Percentiles rank a stretch among this genome's conserved stretches.
phyloP scores from a whole-genome alignment of 2,113 vertebrate species.

The Pseudonaja textilis region DNA sequence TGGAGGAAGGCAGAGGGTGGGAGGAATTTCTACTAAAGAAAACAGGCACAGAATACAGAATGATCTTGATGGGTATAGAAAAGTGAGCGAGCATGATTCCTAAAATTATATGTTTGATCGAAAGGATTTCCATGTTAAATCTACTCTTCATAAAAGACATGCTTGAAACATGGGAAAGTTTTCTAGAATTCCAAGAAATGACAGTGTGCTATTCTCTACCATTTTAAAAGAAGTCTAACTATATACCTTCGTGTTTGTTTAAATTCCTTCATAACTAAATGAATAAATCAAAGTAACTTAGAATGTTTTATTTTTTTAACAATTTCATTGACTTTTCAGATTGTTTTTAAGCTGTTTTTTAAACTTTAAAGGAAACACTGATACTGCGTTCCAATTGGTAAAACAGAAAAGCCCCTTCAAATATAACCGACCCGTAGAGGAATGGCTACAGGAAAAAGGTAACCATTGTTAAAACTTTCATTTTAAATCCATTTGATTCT shows the following conservation, averaged over 20 bases:
- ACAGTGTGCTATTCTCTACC: slow-evolving; percentile 59
- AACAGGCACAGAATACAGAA: background rate
- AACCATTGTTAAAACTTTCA: slow-evolving; percentile 86
- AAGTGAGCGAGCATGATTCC: background rate
- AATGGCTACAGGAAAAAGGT: slow-evolving; percentile 99
- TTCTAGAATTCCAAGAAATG: slow-evolving; percentile 58
- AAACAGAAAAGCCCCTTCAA: slow-evolving; percentile 99
- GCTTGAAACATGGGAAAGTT: slow-evolving; percentile 18
- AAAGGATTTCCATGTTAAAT: background rate
- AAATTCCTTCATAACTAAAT: slow-evolving; percentile 72
- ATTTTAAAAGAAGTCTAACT: slow-evolving; percentile 56
- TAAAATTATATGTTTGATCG: background rate
- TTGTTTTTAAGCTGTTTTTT: slow-evolving; percentile 96
- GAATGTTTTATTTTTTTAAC: slow-evolving; percentile 74
- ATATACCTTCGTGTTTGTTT: slow-evolving; percentile 56
- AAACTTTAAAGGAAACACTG: slow-evolving; percentile 99
- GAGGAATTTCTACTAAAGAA: background rate
- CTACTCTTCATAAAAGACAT: slow-evolving; percentile 27
- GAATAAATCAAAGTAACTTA: slow-evolving; percentile 54
- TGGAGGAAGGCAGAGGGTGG: background rate
- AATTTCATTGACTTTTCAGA: slow-evolving; percentile 82
- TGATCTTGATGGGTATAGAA: background rate
- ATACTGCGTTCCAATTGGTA: slow-evolving; percentile 99
- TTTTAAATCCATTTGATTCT: slow-evolving; percentile 82
- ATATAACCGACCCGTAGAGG: slow-evolving; percentile 98